phyloP scores from a whole-genome alignment of 1,140 invertebrate genomes.

The Zaprionus vittiger region DNA sequence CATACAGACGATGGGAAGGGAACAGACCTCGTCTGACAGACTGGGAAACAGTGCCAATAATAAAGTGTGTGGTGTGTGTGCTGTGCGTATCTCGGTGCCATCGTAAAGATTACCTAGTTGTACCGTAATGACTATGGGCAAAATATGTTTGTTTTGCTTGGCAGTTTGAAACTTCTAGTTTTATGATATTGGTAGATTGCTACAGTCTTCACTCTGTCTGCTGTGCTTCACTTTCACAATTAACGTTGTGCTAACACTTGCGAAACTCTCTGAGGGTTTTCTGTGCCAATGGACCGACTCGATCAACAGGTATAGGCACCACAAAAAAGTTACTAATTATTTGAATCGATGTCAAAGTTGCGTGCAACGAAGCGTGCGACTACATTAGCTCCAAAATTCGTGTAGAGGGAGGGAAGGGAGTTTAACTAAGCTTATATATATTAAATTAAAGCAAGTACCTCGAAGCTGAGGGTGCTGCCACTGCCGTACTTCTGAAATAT shows the following conservation, averaged over 20 bases:
- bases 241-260: constrained; percentile 9
- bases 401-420: neutral
- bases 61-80: constrained; percentile 31
- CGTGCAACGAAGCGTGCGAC: constrained; percentile 26
- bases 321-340: constrained; percentile 57
- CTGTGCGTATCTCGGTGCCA: constrained; percentile 39
- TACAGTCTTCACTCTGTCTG: neutral
- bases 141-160: neutral
- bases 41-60: constrained; percentile 23
- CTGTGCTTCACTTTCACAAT: constrained; percentile 19
- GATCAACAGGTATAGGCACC: neutral
- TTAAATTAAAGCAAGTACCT: constrained; percentile 83
- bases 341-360: constrained; percentile 48
- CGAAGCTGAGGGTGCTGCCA: constrained; percentile 86
- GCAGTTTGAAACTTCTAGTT: neutral
- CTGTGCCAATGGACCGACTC: neutral
- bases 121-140: constrained; percentile 5
- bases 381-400: neutral
- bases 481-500: constrained; percentile 88
- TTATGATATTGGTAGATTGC: neutral
- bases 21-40: constrained; percentile 19
- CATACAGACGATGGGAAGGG: constrained; percentile 16
- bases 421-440: constrained; percentile 20
- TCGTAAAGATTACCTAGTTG: constrained; percentile 32
- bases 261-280: neutral